Evolutionary conservation across 2,797 vertebrate species (phyloP), one percentile per base, ranked within the genome.

Genomic region (Manis javanica): DNA sequence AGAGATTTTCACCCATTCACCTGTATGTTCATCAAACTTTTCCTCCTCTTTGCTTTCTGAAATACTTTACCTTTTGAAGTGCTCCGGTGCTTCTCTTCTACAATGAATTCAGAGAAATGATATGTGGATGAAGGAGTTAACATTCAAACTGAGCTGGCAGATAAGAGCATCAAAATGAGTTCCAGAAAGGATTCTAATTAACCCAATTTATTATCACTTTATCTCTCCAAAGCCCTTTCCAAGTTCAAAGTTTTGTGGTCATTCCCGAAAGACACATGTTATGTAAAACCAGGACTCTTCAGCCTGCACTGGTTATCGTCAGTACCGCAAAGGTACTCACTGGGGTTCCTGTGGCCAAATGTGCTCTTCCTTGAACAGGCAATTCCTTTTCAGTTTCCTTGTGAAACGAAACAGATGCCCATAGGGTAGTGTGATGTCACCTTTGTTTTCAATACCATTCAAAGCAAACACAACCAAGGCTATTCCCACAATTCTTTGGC

Each of bases 341-440:
- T 82, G 77, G 84, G 94, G 90, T 88, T 92, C 57, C 82, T 34
- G 11, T 57, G n/a, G 55, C 16, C 75, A 78, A 81, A 59, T 11
- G 23, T 69, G 31, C 39, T 87, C 53, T 69, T 91, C 61, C 59
- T 23, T 46, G 59, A 37, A 63, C 11, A 11, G 34, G 51, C 16
- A 39, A 93, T 81, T 59, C 61, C 16, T 86, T 91, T 90, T 78
- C 69, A 55, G 34, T 74, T 81, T 77, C 51, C 71, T n/a, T 53
- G 7, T 96, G 92, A 97, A 87, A 87, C 16, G 24, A 93, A 94
- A 42, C 92, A 96, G 96, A 95, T 82, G 85, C 68, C 87, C 19
- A 7, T 15, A n/a, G 68, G 79, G 72, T 94, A 92, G 42, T 64
- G 77, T 94, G 75, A 78, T 82, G 85, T 96, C 94, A 95, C 68